Conservation (phyloP, 2,797 vertebrate species). For the Falco biarmicus region DNA sequence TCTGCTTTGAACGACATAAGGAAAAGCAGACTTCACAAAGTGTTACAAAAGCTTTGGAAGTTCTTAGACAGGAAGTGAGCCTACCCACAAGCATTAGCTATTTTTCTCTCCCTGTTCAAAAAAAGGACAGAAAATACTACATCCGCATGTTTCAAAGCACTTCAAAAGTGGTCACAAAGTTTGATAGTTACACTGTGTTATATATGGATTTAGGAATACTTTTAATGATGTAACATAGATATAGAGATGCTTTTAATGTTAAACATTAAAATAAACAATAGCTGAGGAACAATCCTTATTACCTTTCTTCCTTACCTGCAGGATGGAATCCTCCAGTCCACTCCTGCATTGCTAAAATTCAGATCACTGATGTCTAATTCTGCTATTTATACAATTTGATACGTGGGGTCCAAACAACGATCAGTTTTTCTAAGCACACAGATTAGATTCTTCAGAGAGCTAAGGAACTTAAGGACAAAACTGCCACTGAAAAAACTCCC, state of each 20-base stretch:
- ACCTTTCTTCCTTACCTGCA: not conserved
- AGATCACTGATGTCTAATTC: not conserved
- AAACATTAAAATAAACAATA: not conserved
- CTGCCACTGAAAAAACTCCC: not conserved
- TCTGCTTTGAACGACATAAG: not conserved
- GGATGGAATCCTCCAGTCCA: not conserved
- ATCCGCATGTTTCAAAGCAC: not conserved
- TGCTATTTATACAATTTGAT: not conserved
- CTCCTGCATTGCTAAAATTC: not conserved
- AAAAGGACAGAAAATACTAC: constrained; percentile 1
- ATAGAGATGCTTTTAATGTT: not conserved
- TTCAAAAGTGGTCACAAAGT: not conserved
- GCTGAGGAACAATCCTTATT: not conserved
- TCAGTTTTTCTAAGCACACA: not conserved
- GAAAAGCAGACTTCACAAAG: not conserved
- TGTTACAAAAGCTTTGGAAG: not conserved
- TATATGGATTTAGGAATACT: not conserved
- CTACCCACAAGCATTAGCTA: not conserved
- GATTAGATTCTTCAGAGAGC: not conserved
- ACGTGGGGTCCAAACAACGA: not conserved
- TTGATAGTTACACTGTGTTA: not conserved
- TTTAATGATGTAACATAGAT: not conserved
- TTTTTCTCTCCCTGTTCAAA: not conserved
- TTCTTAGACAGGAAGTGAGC: not conserved
- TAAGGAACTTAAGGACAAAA: not conserved